Conservation (phyloP, 2,888 invertebrate genomes). For the Stenichneumon culpator region DNA sequence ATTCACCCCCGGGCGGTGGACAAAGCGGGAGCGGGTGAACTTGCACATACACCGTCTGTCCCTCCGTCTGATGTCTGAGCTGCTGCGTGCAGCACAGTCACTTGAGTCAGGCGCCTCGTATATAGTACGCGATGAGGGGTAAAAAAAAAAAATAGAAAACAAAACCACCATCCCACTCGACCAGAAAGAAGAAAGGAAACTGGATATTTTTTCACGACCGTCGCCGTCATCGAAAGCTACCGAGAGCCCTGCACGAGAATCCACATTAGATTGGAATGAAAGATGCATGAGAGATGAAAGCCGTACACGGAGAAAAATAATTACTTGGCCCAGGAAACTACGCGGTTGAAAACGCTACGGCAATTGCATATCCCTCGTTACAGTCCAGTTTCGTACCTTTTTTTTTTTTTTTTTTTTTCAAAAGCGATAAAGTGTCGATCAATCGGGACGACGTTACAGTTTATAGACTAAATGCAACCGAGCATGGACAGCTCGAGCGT, state of each 20-base stretch:
- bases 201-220: conserved; percentile 34
- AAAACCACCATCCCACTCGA: conserved; percentile 39
- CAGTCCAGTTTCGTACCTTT: too few species aligned
- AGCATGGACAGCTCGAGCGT: conserved; percentile 30
- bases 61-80: conserved; percentile 56
- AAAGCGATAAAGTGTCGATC: too few species aligned
- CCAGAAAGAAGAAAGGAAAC: conserved; percentile 27
- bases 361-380: too few species aligned
- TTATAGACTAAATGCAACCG: too few species aligned
- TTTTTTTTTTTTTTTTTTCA: too few species aligned
- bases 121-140: conserved; percentile 30
- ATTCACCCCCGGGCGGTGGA: conserved; percentile 57
- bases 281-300: too few species aligned
- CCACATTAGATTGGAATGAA: too few species aligned
- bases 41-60: conserved; percentile 41
- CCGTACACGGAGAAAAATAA: too few species aligned
- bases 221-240: conserved; percentile 14
- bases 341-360: too few species aligned
- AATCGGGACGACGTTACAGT: too few species aligned
- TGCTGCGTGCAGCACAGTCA: conserved; percentile 33
- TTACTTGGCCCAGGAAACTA: too few species aligned
- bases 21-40: conserved; percentile 51
- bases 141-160: conserved; percentile 25
- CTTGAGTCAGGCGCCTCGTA: conserved; percentile 59
- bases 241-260: background rate